Percentiles rank a stretch among this genome's conserved stretches.
phyloP scores from a whole-genome alignment of 2,888 invertebrate genomes.

The Smittia aterrima region DNA sequence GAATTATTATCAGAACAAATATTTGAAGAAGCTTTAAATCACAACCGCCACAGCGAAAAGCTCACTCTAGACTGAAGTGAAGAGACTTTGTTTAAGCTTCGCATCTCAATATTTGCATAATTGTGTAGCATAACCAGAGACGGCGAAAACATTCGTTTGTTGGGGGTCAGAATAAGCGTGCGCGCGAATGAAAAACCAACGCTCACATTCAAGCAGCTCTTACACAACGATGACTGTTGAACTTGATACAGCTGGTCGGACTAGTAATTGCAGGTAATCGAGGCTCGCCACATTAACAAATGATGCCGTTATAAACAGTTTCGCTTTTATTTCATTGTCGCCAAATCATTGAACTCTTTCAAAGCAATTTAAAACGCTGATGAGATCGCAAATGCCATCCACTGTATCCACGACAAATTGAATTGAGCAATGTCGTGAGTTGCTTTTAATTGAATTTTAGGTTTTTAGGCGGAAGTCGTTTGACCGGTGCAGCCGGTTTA shows the following conservation, averaged over 20 bases:
- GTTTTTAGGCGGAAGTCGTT: no score
- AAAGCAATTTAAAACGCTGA: no score
- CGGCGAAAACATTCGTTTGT: not conserved
- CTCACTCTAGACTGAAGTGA: not conserved
- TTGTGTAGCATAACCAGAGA: not conserved
- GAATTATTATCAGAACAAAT: no score
- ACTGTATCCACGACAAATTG: no score
- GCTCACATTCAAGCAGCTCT: not conserved
- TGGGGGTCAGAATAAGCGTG: not conserved
- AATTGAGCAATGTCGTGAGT: not conserved
- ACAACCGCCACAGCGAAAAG: not conserved
- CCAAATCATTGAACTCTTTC: no score
- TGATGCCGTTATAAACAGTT: slow-evolving; percentile 17
- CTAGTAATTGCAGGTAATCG: not conserved
- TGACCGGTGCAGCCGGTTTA: no score
- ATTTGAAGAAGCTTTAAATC: no score
- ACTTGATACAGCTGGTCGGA: slow-evolving; percentile 10
- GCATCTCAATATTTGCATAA: not conserved
- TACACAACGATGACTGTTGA: slow-evolving; percentile 30
- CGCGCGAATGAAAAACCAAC: not conserved
- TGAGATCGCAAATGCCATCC: no score
- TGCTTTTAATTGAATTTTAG: not conserved
- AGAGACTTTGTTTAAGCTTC: not conserved
- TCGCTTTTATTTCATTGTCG: slow-evolving; percentile 13
- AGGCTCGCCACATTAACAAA: slow-evolving; percentile 6